phyloP scores from a whole-genome alignment of 2,888 invertebrate genomes.

The Hydroisotoma schaefferi region DNA sequence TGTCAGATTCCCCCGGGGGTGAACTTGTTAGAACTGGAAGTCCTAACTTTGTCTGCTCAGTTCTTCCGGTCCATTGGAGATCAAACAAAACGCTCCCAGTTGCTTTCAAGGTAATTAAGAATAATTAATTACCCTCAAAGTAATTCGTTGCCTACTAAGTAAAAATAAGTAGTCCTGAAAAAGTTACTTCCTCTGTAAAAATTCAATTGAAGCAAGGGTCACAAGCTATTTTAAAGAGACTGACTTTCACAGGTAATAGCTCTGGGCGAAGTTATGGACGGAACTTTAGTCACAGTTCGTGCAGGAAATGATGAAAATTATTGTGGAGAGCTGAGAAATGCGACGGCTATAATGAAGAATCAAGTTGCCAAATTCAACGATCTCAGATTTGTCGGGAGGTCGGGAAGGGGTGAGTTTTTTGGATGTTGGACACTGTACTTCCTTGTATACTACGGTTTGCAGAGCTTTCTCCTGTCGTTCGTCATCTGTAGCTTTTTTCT shows the following conservation, averaged over 20 bases:
- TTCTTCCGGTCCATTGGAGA: conserved; percentile 93
- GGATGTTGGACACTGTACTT: too few species aligned
- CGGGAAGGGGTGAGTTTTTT: conserved; percentile 80
- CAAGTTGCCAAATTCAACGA: conserved; percentile 99
- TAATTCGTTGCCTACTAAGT: neutral
- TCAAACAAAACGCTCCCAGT: conserved; percentile 97
- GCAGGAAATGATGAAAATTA: conserved; percentile 99
- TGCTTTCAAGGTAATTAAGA: conserved; percentile 70
- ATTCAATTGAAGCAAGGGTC: too few species aligned
- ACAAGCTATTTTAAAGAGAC: neutral
- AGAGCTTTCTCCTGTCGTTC: too few species aligned
- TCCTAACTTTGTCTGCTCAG: conserved; percentile 93
- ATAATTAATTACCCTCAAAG: neutral
- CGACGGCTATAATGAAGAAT: conserved; percentile 94
- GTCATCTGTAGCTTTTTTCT: too few species aligned
- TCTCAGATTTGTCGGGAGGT: conserved; percentile 94
- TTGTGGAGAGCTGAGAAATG: conserved; percentile 91
- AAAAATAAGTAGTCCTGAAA: neutral
- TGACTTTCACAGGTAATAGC: conserved; percentile 68
- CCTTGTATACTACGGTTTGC: too few species aligned
- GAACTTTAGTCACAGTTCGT: conserved; percentile 89
- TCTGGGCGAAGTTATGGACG: conserved; percentile 89
- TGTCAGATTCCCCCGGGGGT: conserved; percentile 80
- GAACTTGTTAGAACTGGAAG: conserved; percentile 87
- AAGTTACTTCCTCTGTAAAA: too few species aligned